Percentiles rank a stretch among this genome's conserved stretches.
Conservation (phyloP, 64 coral and sea anemone species). For the Orbicella faveolata region DNA sequence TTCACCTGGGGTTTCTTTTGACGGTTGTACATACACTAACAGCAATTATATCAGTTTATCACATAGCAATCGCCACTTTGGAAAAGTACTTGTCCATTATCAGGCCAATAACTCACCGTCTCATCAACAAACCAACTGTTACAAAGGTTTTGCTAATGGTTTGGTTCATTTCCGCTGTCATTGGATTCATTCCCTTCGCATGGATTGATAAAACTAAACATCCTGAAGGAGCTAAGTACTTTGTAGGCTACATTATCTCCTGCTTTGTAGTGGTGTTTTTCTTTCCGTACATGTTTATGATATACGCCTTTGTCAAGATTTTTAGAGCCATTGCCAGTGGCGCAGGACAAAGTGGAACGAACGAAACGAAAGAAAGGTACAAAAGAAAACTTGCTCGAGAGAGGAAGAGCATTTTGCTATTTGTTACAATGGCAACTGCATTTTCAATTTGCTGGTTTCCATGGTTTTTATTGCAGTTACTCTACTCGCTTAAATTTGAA, state of each 20-base stretch:
- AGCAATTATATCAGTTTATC: slow-evolving; percentile 16
- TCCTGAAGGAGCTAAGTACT: neutral
- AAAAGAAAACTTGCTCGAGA: slow-evolving; percentile 1
- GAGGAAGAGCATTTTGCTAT: slow-evolving; percentile 5
- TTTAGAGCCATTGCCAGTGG: neutral
- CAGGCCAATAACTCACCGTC: slow-evolving; percentile 14
- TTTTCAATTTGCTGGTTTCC: slow-evolving; percentile 35
- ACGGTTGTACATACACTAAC: neutral
- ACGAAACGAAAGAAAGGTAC: neutral
- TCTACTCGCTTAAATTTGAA: neutral
- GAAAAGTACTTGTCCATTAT: slow-evolving; percentile 12
- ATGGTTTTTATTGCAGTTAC: slow-evolving; percentile 9
- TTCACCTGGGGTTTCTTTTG: slow-evolving; percentile 10
- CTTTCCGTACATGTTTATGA: slow-evolving; percentile 24
- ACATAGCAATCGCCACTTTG: slow-evolving; percentile 15
- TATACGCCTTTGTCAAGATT: slow-evolving; percentile 38
- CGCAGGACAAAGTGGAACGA: neutral
- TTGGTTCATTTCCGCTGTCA: neutral
- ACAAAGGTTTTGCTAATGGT: neutral
- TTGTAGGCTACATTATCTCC: neutral
- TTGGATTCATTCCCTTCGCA: slow-evolving; percentile 30
- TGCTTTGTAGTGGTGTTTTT: slow-evolving; percentile 13
- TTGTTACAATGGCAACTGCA: slow-evolving; percentile 13
- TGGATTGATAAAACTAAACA: neutral
- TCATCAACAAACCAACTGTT: neutral